phyloP scores from a whole-genome alignment of 2,888 invertebrate genomes.

The Athalia cordata region DNA sequence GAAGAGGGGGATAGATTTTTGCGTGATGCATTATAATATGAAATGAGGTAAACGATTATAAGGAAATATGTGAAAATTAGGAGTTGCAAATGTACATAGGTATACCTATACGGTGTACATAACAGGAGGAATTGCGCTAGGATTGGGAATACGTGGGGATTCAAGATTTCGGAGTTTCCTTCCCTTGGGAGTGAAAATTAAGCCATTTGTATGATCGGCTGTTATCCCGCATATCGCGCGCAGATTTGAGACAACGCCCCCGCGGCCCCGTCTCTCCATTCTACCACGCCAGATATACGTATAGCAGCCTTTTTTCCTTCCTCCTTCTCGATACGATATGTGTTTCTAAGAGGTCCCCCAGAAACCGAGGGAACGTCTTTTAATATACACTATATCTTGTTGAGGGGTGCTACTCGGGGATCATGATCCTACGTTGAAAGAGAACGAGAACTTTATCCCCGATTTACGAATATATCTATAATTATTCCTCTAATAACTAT shows the following conservation, averaged over 20 bases:
- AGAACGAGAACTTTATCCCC: not conserved
- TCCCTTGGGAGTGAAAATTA: constrained; percentile 65
- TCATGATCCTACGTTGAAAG: not conserved
- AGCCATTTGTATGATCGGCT: constrained; percentile 73
- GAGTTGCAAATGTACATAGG: too few relatives aligned
- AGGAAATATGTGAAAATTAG: too few relatives aligned
- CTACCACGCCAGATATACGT: too few relatives aligned
- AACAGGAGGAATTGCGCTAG: too few relatives aligned
- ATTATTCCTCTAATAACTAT: not conserved
- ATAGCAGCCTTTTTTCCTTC: too few relatives aligned
- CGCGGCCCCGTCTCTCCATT: constrained; percentile 52
- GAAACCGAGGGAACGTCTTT: constrained; percentile 69
- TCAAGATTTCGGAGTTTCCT: not conserved
- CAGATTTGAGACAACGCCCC: constrained; percentile 44
- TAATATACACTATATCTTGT: constrained; percentile 73
- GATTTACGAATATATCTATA: too few relatives aligned
- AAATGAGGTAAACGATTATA: too few relatives aligned
- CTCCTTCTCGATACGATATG: not conserved
- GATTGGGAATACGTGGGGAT: too few relatives aligned
- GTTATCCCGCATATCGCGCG: constrained; percentile 46
- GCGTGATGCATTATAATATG: too few relatives aligned
- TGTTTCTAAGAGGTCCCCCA: not conserved
- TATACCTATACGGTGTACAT: too few relatives aligned
- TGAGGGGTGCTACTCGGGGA: constrained; percentile 3
- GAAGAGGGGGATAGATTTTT: too few relatives aligned